These are phyloP conservation scores for Tribolium freemani DNA, from an alignment of 2,888 invertebrate species.

Conservation along the genomic window DNA sequence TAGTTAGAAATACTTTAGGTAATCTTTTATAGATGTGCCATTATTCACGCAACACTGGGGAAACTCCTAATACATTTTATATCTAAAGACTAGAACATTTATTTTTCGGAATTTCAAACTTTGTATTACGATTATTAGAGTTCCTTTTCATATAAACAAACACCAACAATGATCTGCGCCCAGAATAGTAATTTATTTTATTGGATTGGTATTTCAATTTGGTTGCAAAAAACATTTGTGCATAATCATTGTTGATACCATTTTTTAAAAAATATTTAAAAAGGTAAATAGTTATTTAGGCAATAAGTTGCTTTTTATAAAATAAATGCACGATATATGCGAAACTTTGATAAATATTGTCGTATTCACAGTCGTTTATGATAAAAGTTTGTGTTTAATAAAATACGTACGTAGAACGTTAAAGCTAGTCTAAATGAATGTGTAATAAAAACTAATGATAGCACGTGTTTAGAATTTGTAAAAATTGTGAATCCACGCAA, in stretches of 20 bases:
- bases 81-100: neutral
- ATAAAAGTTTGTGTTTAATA: neutral
- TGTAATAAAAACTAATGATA: neutral
- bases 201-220: no score
- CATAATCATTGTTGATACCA: no score
- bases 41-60: neutral
- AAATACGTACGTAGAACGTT: neutral
- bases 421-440: no score
- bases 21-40: neutral
- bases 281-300: neutral
- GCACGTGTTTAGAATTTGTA: neutral
- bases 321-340: neutral
- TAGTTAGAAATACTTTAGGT: neutral
- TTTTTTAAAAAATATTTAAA: neutral
- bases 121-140: no score
- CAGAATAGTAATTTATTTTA: no score
- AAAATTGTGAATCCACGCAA: neutral
- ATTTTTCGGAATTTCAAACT: neutral
- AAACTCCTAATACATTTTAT: neutral
- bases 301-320: neutral
- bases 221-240: no score
- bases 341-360: neutral
- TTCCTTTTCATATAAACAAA: no score
- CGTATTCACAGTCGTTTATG: neutral
- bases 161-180: neutral